A percentile compares a stretch with the other conserved stretches of the same genome.
phyloP scores from a whole-genome alignment of 1,140 invertebrate genomes.

The Chrysopa pallens region DNA sequence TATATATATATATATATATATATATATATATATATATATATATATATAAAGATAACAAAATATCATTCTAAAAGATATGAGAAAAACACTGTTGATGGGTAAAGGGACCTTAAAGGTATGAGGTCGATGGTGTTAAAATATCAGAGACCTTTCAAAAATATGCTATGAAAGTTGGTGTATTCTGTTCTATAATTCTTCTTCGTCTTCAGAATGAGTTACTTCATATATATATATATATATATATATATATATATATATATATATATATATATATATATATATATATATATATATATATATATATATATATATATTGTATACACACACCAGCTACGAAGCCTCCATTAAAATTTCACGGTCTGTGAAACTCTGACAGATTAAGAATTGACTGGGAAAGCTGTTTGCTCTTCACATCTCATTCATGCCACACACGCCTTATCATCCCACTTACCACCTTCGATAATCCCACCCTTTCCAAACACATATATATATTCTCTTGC shows the following conservation, averaged over 20 bases:
- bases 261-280: neutral
- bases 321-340: constrained; percentile 6
- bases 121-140: too few species aligned
- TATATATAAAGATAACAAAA: too few species aligned
- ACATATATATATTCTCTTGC: too few species aligned
- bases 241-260: neutral
- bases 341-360: constrained; percentile 16
- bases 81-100: too few species aligned
- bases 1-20: too few species aligned
- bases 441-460: neutral
- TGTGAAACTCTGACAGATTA: constrained; percentile 12
- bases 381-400: constrained; percentile 5
- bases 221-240: neutral
- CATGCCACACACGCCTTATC: neutral
- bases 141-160: too few species aligned
- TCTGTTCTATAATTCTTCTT: too few species aligned
- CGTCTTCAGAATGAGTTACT: neutral
- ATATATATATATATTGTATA: neutral
- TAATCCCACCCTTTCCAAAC: neutral
- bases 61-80: too few species aligned
- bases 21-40: too few species aligned
- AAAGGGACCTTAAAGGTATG: too few species aligned
- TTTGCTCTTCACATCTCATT: neutral
- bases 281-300: neutral
- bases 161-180: too few species aligned